Percentiles rank a stretch among this genome's conserved stretches.
Conservation (phyloP, 2,113 vertebrate species). For the Oceanites oceanicus region DNA sequence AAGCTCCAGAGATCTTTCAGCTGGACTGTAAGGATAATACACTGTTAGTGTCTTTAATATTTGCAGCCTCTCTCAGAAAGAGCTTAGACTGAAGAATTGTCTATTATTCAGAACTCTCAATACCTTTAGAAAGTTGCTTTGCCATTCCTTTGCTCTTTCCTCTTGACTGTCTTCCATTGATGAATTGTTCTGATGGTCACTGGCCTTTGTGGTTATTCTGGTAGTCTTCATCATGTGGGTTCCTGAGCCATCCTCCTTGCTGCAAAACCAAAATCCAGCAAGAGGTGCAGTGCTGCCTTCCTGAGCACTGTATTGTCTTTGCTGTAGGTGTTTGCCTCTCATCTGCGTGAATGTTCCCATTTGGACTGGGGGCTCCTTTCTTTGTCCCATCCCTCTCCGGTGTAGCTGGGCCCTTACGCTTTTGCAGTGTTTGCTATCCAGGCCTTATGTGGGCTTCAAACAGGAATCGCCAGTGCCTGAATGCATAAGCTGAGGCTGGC, state of each 20-base stretch:
- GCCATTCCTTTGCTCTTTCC: background rate
- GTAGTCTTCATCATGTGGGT: background rate
- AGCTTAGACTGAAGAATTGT: background rate
- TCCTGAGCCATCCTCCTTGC: background rate
- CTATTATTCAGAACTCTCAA: background rate
- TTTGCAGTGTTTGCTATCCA: background rate
- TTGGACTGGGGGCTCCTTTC: background rate
- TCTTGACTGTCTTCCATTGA: background rate
- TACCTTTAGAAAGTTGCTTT: background rate
- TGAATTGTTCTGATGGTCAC: background rate
- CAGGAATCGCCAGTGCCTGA: fast-evolving
- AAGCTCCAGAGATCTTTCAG: background rate
- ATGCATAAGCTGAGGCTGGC: background rate
- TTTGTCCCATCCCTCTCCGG: background rate
- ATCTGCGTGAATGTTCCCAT: fast-evolving
- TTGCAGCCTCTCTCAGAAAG: background rate
- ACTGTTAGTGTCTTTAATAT: background rate
- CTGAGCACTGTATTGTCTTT: background rate
- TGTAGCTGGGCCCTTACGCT: fast-evolving
- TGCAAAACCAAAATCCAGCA: background rate
- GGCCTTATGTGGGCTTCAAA: background rate
- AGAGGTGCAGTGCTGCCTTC: background rate
- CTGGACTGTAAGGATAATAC: background rate
- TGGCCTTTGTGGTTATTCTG: background rate
- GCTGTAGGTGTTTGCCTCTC: background rate